A percentile compares a stretch with the other conserved stretches of the same genome.
phyloP scores from a whole-genome alignment of 2,888 invertebrate genomes.

The Nomada ruficornis region DNA sequence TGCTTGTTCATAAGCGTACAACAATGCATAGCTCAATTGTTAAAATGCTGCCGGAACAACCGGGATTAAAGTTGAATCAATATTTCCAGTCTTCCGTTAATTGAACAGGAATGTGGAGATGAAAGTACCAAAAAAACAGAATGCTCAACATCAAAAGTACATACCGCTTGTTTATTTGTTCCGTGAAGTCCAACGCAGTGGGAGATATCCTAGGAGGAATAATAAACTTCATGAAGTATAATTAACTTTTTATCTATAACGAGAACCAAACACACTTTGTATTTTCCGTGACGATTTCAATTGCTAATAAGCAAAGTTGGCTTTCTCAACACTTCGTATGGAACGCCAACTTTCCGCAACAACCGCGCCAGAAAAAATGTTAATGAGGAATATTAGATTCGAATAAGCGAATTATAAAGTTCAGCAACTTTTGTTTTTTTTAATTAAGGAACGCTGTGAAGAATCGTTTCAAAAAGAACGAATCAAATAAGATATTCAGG shows the following conservation, averaged over 20 bases:
- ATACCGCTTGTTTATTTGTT: neutral
- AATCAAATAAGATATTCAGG: too few relatives aligned
- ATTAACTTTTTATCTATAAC: slow-evolving; percentile 3
- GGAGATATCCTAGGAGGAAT: neutral
- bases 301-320: slow-evolving; percentile 36
- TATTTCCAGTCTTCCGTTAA: neutral
- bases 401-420: neutral
- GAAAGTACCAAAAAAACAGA: neutral
- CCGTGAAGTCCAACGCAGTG: neutral
- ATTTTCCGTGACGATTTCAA: slow-evolving; percentile 12
- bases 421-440: neutral
- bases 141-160: neutral
- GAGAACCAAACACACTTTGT: neutral
- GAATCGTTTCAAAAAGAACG: too few relatives aligned
- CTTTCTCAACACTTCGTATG: neutral
- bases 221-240: slow-evolving; percentile 8
- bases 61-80: neutral
- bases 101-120: neutral
- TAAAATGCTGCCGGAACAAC: neutral
- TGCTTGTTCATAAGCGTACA: too few relatives aligned
- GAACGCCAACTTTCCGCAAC: neutral
- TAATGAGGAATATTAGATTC: neutral
- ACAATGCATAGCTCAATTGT: neutral
- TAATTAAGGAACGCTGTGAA: neutral
- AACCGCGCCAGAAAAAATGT: neutral